Percentiles rank a stretch among this genome's conserved stretches.
phyloP scores from a whole-genome alignment of 2,797 vertebrate species.

The Crocidura indochinensis region DNA sequence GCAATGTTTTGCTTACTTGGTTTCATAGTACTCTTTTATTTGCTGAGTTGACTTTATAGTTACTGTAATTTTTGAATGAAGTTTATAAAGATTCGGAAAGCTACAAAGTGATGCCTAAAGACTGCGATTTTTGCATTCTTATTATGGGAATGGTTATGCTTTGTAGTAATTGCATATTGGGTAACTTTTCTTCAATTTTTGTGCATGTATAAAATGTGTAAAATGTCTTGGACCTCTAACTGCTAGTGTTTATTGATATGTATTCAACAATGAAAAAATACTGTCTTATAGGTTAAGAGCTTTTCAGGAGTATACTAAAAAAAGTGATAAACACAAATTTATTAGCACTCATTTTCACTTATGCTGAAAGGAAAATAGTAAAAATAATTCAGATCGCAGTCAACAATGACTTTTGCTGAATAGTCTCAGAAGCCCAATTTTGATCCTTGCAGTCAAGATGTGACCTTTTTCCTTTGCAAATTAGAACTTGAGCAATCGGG shows the following conservation, averaged over 20 bases:
- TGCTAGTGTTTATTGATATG: conserved; percentile 80
- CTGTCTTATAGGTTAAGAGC: conserved; percentile 80
- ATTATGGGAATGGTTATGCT: conserved; percentile 86
- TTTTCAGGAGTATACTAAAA: conserved; percentile 68
- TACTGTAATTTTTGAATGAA: conserved; percentile 75
- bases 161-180: conserved; percentile 84
- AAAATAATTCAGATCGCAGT: conserved; percentile 68
- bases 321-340: conserved; percentile 70
- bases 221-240: conserved; percentile 83
- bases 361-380: conserved; percentile 77
- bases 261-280: conserved; percentile 84
- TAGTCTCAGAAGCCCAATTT: conserved; percentile 49
- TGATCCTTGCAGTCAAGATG: conserved; percentile 61
- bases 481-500: conserved; percentile 63
- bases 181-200: conserved; percentile 87
- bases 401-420: conserved; percentile 78
- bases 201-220: no score
- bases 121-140: conserved; percentile 82
- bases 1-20: conserved; percentile 26
- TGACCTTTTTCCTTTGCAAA: conserved; percentile 57
- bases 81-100: conserved; percentile 75
- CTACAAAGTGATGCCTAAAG: conserved; percentile 76
- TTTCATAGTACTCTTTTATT: conserved; percentile 65
- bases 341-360: conserved; percentile 73
- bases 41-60: conserved; percentile 72